Base-by-base conservation (phyloP, 2,888 invertebrate genomes). In the Melinaea menophilus region DNA sequence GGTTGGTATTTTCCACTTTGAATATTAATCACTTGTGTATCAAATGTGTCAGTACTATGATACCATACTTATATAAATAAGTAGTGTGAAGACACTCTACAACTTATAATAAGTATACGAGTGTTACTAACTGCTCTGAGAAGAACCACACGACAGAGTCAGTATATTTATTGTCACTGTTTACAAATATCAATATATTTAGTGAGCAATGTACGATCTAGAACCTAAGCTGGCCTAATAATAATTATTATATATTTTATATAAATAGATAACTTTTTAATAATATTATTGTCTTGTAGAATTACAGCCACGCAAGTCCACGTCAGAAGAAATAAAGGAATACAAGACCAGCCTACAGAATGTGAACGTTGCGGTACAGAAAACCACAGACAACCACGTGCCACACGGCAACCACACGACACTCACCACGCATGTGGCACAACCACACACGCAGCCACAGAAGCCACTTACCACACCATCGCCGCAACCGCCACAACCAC, bases 281-380 rank as follows among this genome's bases (percentile, higher is more conserved):
- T 41, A 41, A 9, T 37, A 64, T 33, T 31, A 61, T 56, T 66
- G 60, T 69, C 63, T 74, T 87, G 88, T 80, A 76, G 88, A 88
- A 67, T 65, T 77, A 66, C 73, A 79, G 62, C 79, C 79, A 69
- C 79, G 88, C 73, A 90, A 87, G 70, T 90, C 90, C 4, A 87
- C 80, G 64, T 88, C 90, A 66, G 90, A 90, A 59, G 90, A 90
- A 81, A 82, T 86, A 81, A 88, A 85, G 79, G 90, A 89, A 70
- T 81, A 84, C 79, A 86, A 84, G 75, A 81, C 85, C 69, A 88
- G 85, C 73, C 79, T 79, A 65, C 79, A 78, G 73, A 88, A 86
- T 79, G 77, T 86, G 77, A 87, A 82, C 79, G 72, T 79, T 51
- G 64, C 74, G 54, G 58, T 72, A 65, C 75, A 65, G 62, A 84